Percentiles rank a stretch among this genome's conserved stretches.
phyloP scores from a whole-genome alignment of 2,888 invertebrate species.

The Lepas anatifera region DNA sequence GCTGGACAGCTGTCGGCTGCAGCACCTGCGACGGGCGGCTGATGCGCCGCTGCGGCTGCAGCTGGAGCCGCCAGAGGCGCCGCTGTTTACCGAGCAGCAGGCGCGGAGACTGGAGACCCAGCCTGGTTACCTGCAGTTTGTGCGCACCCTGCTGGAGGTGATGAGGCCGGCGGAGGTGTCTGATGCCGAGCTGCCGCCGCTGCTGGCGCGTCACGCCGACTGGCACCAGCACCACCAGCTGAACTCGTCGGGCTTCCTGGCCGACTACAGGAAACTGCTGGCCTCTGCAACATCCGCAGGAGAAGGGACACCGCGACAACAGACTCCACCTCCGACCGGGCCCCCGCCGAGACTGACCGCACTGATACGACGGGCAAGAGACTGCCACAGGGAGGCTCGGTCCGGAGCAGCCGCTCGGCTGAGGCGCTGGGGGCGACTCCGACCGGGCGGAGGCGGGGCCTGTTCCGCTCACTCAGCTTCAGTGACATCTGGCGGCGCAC shows the following conservation, averaged over 20 bases:
- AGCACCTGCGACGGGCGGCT: not conserved
- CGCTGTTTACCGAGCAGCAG: not conserved
- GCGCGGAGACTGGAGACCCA: not conserved
- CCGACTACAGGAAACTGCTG: not conserved
- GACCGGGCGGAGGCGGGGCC: not conserved
- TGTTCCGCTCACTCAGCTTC: constrained; percentile 8
- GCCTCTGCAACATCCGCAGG: not conserved
- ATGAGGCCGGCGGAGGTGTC: not conserved
- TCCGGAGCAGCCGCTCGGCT: not conserved
- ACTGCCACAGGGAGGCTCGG: no score
- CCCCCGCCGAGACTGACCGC: not conserved
- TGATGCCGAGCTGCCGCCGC: not conserved
- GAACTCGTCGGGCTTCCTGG: not conserved
- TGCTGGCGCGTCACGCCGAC: not conserved
- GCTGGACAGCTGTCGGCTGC: constrained; percentile 3
- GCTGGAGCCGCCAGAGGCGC: not conserved
- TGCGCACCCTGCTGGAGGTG: not conserved
- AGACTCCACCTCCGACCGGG: not conserved
- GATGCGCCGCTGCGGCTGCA: not conserved
- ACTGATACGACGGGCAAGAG: no score
- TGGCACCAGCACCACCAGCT: not conserved
- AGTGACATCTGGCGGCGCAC: constrained; percentile 5
- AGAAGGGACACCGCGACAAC: not conserved
- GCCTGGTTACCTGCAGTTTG: not conserved
- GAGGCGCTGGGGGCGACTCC: not conserved